phyloP scores from a whole-genome alignment of 1,140 invertebrate genomes.

The Wiebesia pumilae region DNA sequence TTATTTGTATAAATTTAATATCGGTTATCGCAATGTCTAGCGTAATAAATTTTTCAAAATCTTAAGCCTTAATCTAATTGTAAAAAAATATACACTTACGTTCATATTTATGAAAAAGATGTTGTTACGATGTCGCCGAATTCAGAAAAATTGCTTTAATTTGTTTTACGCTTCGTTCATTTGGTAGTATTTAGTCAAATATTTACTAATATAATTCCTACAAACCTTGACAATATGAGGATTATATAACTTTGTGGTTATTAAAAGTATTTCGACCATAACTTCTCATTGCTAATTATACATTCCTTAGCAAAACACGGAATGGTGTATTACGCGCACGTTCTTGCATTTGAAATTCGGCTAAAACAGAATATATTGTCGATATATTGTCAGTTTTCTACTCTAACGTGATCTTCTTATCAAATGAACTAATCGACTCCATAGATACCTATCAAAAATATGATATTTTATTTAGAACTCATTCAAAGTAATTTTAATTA shows the following conservation, averaged over 20 bases:
- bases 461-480: too few species aligned
- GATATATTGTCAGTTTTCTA: too few species aligned
- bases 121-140: not conserved
- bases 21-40: constrained; percentile 1
- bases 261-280: not conserved
- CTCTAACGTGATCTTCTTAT: too few species aligned
- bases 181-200: too few species aligned
- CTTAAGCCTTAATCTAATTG: not conserved
- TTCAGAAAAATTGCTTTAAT: not conserved
- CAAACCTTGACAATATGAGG: not conserved
- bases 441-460: too few species aligned
- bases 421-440: too few species aligned
- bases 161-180: not conserved
- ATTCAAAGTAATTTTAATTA: too few species aligned
- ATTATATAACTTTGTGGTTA: not conserved
- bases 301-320: too few species aligned
- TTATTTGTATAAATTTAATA: not conserved
- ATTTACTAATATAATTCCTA: not conserved
- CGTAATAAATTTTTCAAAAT: not conserved
- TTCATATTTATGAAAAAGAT: not conserved
- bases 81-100: not conserved
- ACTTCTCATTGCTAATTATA: too few species aligned
- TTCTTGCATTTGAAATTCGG: too few species aligned
- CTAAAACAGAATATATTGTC: too few species aligned
- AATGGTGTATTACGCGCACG: too few species aligned